phyloP scores from a whole-genome alignment of 1,140 invertebrate species.

The Frieseomelitta varia region DNA sequence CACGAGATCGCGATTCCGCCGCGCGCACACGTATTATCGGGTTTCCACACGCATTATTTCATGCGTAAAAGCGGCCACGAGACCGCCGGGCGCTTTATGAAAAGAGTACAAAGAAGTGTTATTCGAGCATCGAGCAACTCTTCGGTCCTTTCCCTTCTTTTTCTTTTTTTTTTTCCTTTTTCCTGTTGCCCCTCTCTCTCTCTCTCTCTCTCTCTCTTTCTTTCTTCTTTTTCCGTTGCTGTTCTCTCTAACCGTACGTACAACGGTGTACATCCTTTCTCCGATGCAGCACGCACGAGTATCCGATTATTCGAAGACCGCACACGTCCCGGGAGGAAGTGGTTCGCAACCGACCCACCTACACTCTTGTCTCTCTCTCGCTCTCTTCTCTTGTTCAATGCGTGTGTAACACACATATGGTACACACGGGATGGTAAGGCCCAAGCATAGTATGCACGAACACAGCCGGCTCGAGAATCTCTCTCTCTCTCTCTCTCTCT shows the following conservation, averaged over 20 bases:
- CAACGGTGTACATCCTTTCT: constrained; percentile 62
- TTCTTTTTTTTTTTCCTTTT: background rate
- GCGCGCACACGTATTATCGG: constrained; percentile 18
- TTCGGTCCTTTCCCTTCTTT: background rate
- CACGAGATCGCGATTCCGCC: background rate
- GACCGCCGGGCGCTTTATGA: constrained; percentile 1
- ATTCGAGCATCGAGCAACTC: constrained; percentile 55
- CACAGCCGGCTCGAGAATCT: constrained; percentile 34
- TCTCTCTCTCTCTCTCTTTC: background rate
- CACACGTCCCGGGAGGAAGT: constrained; percentile 72
- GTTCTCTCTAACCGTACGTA: constrained; percentile 3
- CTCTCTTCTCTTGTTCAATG: background rate
- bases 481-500: constrained; percentile 45
- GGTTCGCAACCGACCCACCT: constrained; percentile 68
- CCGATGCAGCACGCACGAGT: constrained; percentile 68
- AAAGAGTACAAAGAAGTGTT: constrained; percentile 58
- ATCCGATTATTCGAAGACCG: constrained; percentile 76
- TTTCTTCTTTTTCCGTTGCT: constrained; percentile 9
- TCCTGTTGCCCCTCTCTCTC: no score
- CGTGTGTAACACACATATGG: background rate
- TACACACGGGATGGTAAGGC: constrained; percentile 2
- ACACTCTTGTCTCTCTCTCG: constrained; percentile 9
- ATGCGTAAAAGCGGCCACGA: constrained; percentile 36
- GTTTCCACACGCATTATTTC: constrained; percentile 40
- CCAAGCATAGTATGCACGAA: constrained; percentile 33